Conservation (phyloP, 1,140 invertebrate species). For the Drosophila triauraria region DNA sequence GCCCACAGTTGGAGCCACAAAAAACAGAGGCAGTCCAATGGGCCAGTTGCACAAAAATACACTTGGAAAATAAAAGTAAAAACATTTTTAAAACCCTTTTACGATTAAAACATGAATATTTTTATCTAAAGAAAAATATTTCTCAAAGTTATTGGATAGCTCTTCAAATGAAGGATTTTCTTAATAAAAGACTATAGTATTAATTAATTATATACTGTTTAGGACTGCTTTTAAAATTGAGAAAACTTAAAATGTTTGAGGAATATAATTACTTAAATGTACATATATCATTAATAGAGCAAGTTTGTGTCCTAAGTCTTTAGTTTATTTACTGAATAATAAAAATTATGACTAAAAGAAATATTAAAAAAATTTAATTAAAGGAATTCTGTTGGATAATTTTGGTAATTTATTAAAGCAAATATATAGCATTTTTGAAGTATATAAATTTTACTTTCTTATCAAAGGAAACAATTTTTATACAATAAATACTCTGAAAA, state of each 20-base stretch:
- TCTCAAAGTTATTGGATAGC: not conserved
- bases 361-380: not conserved
- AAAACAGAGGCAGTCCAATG: constrained; percentile 30
- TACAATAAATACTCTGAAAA: too few species aligned
- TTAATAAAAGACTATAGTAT: too few species aligned
- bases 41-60: constrained; percentile 53
- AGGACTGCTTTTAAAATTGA: too few species aligned
- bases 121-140: not conserved
- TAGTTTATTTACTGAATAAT: not conserved
- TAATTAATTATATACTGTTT: too few species aligned
- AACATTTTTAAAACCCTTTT: not conserved
- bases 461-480: too few species aligned
- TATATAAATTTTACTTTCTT: too few species aligned
- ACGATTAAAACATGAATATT: not conserved
- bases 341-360: not conserved
- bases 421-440: too few species aligned
- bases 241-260: too few species aligned
- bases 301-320: constrained; percentile 1
- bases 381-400: not conserved
- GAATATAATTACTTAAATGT: too few species aligned
- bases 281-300: not conserved
- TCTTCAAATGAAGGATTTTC: not conserved
- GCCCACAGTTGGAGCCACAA: constrained; percentile 27
- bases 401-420: too few species aligned
- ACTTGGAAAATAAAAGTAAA: constrained; percentile 2